Evolutionary conservation across 2,888 invertebrate genomes (phyloP), one percentile per base, ranked within the genome.

Genomic region (Caenorhabditis japonica): DNA sequence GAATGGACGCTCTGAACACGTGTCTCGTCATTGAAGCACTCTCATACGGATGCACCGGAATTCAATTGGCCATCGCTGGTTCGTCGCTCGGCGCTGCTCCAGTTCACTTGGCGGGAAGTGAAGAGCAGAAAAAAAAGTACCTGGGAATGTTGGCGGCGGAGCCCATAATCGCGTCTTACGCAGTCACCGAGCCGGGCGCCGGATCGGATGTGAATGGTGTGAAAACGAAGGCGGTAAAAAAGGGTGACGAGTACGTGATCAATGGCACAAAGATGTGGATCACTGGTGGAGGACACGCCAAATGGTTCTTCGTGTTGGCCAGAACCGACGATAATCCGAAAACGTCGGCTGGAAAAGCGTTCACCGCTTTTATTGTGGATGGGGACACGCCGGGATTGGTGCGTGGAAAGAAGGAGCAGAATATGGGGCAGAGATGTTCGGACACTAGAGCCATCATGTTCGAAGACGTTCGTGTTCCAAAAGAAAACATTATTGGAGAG

Each of bases 351-450:
- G 91, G 92, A 85, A 94, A 94, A 89, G 95, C 96, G 0, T 96
- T 97, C 88, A 96, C 96, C 33, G 96, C 93, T 3, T 97, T 97
- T 88, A 93, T 97, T 85, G 94, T 97, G 0, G 97, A 97, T 83
- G 91, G 93, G 25, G 93, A 95, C 1, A 92, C 92, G 81, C 92
- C 93, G 27, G 97, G 97, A 58, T 89, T 97, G 2, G 92, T 91
- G 1, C 93, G 93, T 4, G 96, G 96, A 19, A 92, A 94, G 83
- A 97, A 97, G 91, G 97, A 97, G 91, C 90, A 92, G 82, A 97
- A 95, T 88, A 95, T 97, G 96, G 97, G 97, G 0, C 97, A 97
- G 89, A 91, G 94, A 77, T 94, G 94, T n/a, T 95, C 96, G 0
- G 96, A 97, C 88, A 97, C 90, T 1, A 78, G 89, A 70, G 95